Conservation (phyloP, 2,888 invertebrate species). For the Hermaeophaga mercurialis region DNA sequence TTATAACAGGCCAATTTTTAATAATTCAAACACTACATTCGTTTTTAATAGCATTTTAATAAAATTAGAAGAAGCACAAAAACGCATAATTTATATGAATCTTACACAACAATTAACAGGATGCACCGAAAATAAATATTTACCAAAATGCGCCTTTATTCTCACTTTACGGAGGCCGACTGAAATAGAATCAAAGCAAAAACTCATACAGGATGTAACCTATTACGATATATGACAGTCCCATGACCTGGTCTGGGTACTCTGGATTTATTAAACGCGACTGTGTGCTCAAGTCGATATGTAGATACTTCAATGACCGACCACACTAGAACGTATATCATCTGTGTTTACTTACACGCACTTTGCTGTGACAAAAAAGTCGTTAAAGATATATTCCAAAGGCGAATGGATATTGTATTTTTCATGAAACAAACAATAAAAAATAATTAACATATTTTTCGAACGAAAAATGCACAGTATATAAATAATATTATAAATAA, state of each 20-base stretch:
- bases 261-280: not conserved
- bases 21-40: conserved; percentile 9
- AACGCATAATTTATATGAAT: conserved; percentile 9
- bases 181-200: conserved; percentile 18
- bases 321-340: too few species aligned
- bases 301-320: too few species aligned
- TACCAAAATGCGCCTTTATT: conserved; percentile 9
- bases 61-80: not conserved
- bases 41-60: not conserved
- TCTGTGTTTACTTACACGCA: too few species aligned
- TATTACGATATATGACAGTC: conserved; percentile 20
- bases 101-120: not conserved
- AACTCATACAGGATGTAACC: conserved; percentile 17
- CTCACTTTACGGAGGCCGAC: conserved; percentile 11
- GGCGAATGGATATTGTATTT: too few species aligned
- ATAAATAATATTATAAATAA: too few species aligned
- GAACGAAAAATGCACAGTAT: too few species aligned
- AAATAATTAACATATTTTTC: too few species aligned
- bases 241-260: conserved; percentile 20
- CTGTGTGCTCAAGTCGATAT: too few species aligned
- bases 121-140: conserved; percentile 10
- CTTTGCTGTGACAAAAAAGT: too few species aligned
- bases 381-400: too few species aligned
- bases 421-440: too few species aligned
- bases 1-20: conserved; percentile 10